Conservation (phyloP, 2,888 invertebrate species). For the Tolmerus cingulatus region DNA sequence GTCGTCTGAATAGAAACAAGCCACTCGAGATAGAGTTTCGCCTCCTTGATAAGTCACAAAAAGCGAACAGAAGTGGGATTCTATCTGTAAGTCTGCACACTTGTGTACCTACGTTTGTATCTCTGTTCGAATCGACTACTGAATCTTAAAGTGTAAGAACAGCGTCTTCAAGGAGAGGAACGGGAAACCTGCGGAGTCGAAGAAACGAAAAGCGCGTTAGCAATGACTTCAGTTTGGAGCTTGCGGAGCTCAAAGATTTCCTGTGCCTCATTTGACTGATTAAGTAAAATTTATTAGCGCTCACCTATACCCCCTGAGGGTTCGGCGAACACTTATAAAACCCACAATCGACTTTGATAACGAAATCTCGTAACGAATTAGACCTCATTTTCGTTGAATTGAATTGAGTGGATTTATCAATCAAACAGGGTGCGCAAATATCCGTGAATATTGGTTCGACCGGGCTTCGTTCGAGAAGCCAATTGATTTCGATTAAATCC, state of each 20-base stretch:
- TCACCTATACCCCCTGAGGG: slow-evolving; percentile 18
- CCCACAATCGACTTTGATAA: slow-evolving; percentile 36
- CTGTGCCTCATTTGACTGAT: slow-evolving; percentile 37
- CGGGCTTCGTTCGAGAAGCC: not conserved
- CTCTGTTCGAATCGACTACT: not conserved
- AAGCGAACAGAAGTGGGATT: not conserved
- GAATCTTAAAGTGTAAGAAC: not conserved
- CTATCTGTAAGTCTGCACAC: not conserved
- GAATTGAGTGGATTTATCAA: slow-evolving; percentile 41
- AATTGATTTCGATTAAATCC: slow-evolving; percentile 38
- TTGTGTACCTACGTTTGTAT: not conserved
- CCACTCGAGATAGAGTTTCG: not conserved
- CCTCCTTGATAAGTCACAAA: slow-evolving; percentile 5
- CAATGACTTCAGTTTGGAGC: not conserved
- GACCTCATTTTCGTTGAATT: slow-evolving; percentile 33
- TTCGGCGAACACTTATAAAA: slow-evolving; percentile 15
- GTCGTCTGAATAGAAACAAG: slow-evolving; percentile 10
- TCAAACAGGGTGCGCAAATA: slow-evolving; percentile 13
- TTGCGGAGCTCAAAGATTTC: slow-evolving; percentile 31
- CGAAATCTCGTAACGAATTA: slow-evolving; percentile 39
- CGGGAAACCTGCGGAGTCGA: not conserved
- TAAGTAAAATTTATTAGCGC: slow-evolving; percentile 39
- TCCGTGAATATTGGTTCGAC: not conserved
- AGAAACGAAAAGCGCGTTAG: slow-evolving; percentile 7
- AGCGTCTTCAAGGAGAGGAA: not conserved